Evolutionary conservation across 2,113 vertebrate genomes (phyloP), one percentile per base, ranked within the genome.

Genomic region (Blennius ocellaris): DNA sequence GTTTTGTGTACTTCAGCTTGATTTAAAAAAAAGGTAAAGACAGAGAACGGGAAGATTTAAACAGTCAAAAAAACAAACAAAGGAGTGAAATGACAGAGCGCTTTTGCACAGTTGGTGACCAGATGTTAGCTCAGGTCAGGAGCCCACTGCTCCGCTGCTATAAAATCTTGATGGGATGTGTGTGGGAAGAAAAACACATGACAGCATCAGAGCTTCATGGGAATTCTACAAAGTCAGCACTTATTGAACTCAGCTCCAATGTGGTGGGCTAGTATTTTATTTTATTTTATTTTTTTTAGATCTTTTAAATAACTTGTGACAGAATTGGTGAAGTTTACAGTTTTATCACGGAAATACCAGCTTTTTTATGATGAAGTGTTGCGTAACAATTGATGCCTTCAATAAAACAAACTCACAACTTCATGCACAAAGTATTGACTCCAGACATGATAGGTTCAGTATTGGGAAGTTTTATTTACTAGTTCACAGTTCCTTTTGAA

Each of bases 51-150:
- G 14, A 39, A 57, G 11, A 75, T 80, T 60, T 40, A 71, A 73
- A 43, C 16, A 66, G 37, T 30, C 3, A 21, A 30, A 66, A 69
- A 63, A 69, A 63, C 40, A 58, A 78, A 69, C 6, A 63, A 51
- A 10, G 44, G 63, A 37, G 37, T n/a, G 52, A 69, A 59, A 73
- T 65, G 40, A 78, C 51, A 62, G 37, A 55, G 50, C 16, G 37
- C 51, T 9, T 86, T 53, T 68, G 56, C 69, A 81, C 91, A 92
- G 80, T 76, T 87, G 91, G 78, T 63, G 65, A 73, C 70, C 89
- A 92, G 88, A 90, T 91, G 85, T 87, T 73, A 51, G 62, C 43
- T 16, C 64, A 55, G 76, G 69, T 75, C 75, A 66, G 56, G 59
- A 10, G 49, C 7, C 54, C 38, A 11, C 15, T 36, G 69, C 65